These are phyloP conservation scores for Ophion obscuratus DNA, from an alignment of 2,888 invertebrate species.

Conservation along the genomic window DNA sequence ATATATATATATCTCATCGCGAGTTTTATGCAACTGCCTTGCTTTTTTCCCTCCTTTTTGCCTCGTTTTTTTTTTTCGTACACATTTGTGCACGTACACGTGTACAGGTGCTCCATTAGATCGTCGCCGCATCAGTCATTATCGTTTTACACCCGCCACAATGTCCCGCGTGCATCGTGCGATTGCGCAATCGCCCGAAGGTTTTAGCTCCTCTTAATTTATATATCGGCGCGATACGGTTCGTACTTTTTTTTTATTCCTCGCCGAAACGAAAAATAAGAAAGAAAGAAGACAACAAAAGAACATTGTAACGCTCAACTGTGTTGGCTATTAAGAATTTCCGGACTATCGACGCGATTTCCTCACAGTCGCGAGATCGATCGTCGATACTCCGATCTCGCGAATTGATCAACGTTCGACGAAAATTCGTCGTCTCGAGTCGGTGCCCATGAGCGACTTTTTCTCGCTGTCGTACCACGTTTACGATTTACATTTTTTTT, in stretches of 20 bases:
- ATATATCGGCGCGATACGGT: not conserved
- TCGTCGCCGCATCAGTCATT: conserved; percentile 29
- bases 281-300: not conserved
- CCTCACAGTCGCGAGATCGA: not conserved
- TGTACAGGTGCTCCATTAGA: conserved; percentile 22
- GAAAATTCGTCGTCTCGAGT: conserved; percentile 26
- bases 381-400: not conserved
- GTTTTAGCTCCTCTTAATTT: not conserved
- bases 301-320: not conserved
- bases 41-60: not conserved
- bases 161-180: conserved; percentile 2
- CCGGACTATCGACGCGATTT: not conserved
- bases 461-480: not conserved
- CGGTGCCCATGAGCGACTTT: conserved; percentile 16
- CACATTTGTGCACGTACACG: not conserved
- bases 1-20: too few species aligned
- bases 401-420: conserved; percentile 7
- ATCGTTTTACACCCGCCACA: conserved; percentile 18
- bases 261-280: not conserved
- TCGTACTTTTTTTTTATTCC: not conserved
- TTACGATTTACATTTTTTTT: not conserved
- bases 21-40: conserved; percentile 26
- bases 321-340: not conserved
- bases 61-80: not conserved
- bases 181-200: conserved; percentile 31